A percentile compares a stretch with the other conserved stretches of the same genome.
Evolutionary conservation across 1,140 invertebrate species (phyloP).

Genomic region (Zophobas morio): DNA sequence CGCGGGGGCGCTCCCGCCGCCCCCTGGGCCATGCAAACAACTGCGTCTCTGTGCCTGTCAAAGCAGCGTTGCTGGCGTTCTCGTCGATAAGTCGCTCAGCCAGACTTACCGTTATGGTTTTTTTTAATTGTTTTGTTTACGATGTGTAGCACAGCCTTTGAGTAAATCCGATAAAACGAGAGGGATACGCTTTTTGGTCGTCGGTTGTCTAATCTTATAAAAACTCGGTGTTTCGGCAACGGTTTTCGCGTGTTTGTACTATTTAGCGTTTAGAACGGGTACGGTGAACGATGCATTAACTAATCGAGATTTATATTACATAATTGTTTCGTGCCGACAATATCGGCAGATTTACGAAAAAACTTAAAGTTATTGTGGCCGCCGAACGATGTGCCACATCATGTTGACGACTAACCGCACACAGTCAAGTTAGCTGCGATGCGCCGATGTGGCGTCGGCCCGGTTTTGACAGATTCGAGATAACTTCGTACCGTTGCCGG

Average conservation of each 20-base stretch:
- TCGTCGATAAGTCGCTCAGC: constrained; percentile 15
- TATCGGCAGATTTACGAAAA: constrained; percentile 62
- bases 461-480: constrained; percentile 43
- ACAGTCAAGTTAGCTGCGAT: constrained; percentile 62
- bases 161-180: constrained; percentile 63
- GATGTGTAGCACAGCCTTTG: constrained; percentile 66
- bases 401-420: constrained; percentile 66
- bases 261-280: constrained; percentile 60
- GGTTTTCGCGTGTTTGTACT: constrained; percentile 60
- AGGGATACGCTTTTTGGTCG: constrained; percentile 61
- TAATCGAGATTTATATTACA: constrained; percentile 65
- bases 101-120: constrained; percentile 63
- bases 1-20: constrained; percentile 41
- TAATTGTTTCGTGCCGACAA: constrained; percentile 64
- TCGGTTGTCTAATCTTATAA: constrained; percentile 58
- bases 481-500: constrained; percentile 27
- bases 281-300: constrained; percentile 62
- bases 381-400: constrained; percentile 67
- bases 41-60: constrained; percentile 23
- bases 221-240: constrained; percentile 59
- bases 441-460: constrained; percentile 29
- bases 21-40: constrained; percentile 48
- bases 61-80: constrained; percentile 20
- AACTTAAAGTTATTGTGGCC: constrained; percentile 64
- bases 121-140: constrained; percentile 53